Evolutionary conservation across 2,888 invertebrate genomes (phyloP), one percentile per base, ranked within the genome.

Genomic region (Hypsopygia costalis): DNA sequence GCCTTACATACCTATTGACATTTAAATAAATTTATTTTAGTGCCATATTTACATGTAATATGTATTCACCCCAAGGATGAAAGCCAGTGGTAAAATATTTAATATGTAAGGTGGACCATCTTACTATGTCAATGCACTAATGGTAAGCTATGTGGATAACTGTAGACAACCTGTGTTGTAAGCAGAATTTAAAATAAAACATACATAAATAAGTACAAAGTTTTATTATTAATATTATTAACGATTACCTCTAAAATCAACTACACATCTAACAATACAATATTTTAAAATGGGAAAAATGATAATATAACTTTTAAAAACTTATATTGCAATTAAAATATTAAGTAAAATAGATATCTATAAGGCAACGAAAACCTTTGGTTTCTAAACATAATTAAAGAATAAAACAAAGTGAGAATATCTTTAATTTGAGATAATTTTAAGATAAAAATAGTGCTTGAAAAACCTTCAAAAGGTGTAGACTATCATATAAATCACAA

Each of bases 401-500:
- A 52, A 47, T 40, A 46, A 43, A 49, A 59, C 51, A 46, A 55
- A 51, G 44, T 44, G 45, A 44, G 55, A 58, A 58, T 46, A 49
- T 49, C 55, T 55, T 46, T n/a, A n/a, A n/a, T n/a, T 43, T 49
- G 42, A 50, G 41, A 43, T 41, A 3, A 39, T 41, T 42, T 41
- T 29, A 43, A 37, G 36, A 39, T 48, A 46, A 53, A 16, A 49
- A 59, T 36, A 49, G 48, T 49, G 48, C 35, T 40, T 40, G 4
- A 47, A 49, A 48, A 56, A 64, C 67, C 61, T 69, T 71, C 44
- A 51, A 44, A 68, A 68, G 68, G 70, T 69, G 53, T 54, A 47
- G 55, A 55, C 67, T 80, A 81, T 51, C 66, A 68, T 76, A 78
- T 63, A 69, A 75, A 86, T 85, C 82, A 85, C 85, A 85, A 82